These are phyloP conservation scores for Equus quagga DNA, from an alignment of 2,113 vertebrate species.

Conservation along the genomic window DNA sequence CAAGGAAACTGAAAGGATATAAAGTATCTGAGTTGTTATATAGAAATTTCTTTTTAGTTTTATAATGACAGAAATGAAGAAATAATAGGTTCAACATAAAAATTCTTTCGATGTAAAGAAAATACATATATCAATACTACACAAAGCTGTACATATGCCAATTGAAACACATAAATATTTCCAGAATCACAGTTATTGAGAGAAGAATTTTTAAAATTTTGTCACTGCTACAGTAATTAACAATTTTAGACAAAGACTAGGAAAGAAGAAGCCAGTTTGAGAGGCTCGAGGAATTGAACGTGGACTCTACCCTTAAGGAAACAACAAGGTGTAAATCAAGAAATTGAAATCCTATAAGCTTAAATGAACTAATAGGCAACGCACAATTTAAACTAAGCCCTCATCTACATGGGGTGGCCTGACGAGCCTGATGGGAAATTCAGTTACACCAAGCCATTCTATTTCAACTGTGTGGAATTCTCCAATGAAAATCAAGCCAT, in stretches of 20 bases:
- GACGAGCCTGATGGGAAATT: not conserved
- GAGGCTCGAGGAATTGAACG: not conserved
- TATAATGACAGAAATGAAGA: slow-evolving; percentile 34
- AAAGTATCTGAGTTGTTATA: slow-evolving; percentile 29
- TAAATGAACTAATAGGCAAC: slow-evolving; percentile 15
- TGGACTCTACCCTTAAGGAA: not conserved
- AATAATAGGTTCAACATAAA: not conserved
- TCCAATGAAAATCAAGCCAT: not conserved
- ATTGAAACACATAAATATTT: slow-evolving; percentile 21
- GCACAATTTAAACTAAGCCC: slow-evolving; percentile 17
- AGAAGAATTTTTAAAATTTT: not conserved
- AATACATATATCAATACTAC: not conserved
- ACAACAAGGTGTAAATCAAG: slow-evolving; percentile 15
- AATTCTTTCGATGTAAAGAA: not conserved
- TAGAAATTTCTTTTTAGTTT: slow-evolving; percentile 39
- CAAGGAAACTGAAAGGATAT: not conserved
- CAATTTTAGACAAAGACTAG: not conserved
- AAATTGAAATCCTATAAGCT: slow-evolving; percentile 25
- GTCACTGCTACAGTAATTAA: not conserved
- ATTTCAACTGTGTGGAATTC: not conserved
- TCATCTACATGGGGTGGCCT: not conserved
- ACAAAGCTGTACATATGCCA: not conserved
- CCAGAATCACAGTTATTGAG: not conserved
- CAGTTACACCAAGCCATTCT: not conserved
- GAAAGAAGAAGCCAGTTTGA: not conserved